phyloP scores from a whole-genome alignment of 53 echinoderm and acorn worm species.

The Luidia sarsii region DNA sequence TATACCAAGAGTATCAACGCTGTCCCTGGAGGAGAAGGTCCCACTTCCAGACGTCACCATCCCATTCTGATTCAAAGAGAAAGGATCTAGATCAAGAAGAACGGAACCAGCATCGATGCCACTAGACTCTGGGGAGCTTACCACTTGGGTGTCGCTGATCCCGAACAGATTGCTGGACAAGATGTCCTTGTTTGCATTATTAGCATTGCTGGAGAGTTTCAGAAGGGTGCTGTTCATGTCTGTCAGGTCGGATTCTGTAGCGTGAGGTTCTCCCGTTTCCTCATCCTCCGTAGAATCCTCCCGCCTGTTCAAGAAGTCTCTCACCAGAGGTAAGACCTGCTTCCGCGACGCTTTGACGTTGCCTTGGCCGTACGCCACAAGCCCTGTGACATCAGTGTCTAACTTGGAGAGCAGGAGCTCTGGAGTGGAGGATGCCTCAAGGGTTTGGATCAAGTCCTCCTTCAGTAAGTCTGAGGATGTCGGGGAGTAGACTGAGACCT shows the following conservation, averaged over 20 bases:
- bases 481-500: slow-evolving; percentile 64
- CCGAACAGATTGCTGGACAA: slow-evolving; percentile 56
- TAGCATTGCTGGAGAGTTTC: slow-evolving; percentile 68
- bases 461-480: slow-evolving; percentile 43
- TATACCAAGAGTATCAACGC: slow-evolving; percentile 23
- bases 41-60: slow-evolving; percentile 30
- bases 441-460: slow-evolving; percentile 42
- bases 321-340: slow-evolving; percentile 74
- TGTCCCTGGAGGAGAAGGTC: slow-evolving; percentile 31
- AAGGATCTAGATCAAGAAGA: slow-evolving; percentile 36
- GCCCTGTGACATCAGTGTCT: slow-evolving; percentile 13
- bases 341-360: slow-evolving; percentile 88
- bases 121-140: slow-evolving; percentile 48
- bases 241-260: slow-evolving; percentile 41
- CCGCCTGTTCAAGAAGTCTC: slow-evolving; percentile 64
- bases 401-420: slow-evolving; percentile 44
- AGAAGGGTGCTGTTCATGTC: slow-evolving; percentile 38
- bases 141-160: slow-evolving; percentile 18
- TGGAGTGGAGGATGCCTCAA: slow-evolving; percentile 36
- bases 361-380: slow-evolving; percentile 66
- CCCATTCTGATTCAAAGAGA: slow-evolving; percentile 13
- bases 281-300: slow-evolving; percentile 36
- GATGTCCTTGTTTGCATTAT: slow-evolving; percentile 61
- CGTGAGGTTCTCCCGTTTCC: slow-evolving; percentile 14
- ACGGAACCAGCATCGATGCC: slow-evolving; percentile 32